These are phyloP conservation scores for Crossoptilon crossoptilon DNA, from an alignment of 2,797 vertebrate genomes.

Conservation along the genomic window DNA sequence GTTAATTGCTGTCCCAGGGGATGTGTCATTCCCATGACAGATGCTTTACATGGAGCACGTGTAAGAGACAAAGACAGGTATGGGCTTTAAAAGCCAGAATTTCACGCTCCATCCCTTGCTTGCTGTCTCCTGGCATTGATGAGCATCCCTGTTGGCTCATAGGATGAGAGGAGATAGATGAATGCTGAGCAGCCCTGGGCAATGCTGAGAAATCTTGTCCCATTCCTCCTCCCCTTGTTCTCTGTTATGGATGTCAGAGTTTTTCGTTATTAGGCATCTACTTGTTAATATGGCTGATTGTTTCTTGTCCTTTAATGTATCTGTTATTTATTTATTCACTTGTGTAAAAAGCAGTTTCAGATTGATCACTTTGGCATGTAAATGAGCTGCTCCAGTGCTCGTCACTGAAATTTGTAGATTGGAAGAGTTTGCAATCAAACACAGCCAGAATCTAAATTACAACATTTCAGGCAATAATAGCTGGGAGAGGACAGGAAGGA, in stretches of 20 bases:
- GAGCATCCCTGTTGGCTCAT: not conserved
- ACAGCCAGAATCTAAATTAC: constrained; percentile 61
- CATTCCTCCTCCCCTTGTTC: not conserved
- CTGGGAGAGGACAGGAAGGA: constrained; percentile 18
- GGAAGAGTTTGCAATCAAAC: constrained; percentile 64
- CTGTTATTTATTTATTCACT: constrained; percentile 44
- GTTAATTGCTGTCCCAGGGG: not conserved
- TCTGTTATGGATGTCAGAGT: not conserved
- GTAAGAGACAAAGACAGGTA: not conserved
- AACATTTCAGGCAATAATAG: constrained; percentile 5
- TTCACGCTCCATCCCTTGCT: not conserved
- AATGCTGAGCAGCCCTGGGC: constrained; percentile 30
- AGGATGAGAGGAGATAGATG: not conserved
- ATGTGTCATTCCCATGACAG: not conserved
- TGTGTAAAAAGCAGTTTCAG: not conserved
- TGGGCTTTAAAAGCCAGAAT: not conserved
- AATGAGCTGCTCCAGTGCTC: constrained; percentile 45
- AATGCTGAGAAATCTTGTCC: not conserved
- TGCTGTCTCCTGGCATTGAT: not conserved
- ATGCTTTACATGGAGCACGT: not conserved
- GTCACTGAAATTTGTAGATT: constrained; percentile 35
- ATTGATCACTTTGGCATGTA: constrained; percentile 56
- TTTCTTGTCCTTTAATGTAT: constrained; percentile 10
- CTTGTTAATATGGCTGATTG: constrained; percentile 48
- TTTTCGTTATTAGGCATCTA: not conserved